A percentile compares a stretch with the other conserved stretches of the same genome.
phyloP scores from a whole-genome alignment of 92 coral and sea anemone genomes.

The Epizoanthus stellaris region DNA sequence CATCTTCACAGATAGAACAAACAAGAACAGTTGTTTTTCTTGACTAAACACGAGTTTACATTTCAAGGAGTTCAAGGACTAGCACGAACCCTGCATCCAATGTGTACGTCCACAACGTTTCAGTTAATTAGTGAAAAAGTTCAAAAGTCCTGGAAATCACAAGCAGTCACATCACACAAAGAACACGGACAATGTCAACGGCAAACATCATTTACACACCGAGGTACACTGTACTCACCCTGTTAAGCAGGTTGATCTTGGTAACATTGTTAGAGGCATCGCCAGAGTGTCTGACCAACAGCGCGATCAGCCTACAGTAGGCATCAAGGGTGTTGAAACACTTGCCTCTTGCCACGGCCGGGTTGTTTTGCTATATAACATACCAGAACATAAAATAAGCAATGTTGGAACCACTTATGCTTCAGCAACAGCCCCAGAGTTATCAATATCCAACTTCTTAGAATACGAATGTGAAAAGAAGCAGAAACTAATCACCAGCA shows the following conservation, averaged over 20 bases:
- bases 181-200: background rate
- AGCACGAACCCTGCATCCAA: background rate
- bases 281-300: constrained; percentile 95
- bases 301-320: constrained; percentile 92
- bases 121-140: too few species aligned
- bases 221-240: constrained; percentile 66
- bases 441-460: too few species aligned
- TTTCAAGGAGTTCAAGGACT: too few species aligned
- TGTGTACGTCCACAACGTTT: background rate
- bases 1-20: too few species aligned
- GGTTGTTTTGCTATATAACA: constrained; percentile 75
- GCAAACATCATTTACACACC: too few species aligned
- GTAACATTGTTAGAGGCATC: constrained; percentile 96
- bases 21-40: too few species aligned
- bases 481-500: too few species aligned
- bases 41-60: too few species aligned
- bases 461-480: too few species aligned
- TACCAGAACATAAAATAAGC: background rate
- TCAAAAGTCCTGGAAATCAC: background rate
- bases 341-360: constrained; percentile 90
- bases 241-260: constrained; percentile 91
- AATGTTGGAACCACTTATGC: background rate
- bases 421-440: too few species aligned
- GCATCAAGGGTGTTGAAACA: constrained; percentile 97
- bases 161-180: too few species aligned